Evolutionary conservation across 2,113 vertebrate species (phyloP), one percentile per base, ranked within the genome.

Genomic region (Acanthisitta chloris): DNA sequence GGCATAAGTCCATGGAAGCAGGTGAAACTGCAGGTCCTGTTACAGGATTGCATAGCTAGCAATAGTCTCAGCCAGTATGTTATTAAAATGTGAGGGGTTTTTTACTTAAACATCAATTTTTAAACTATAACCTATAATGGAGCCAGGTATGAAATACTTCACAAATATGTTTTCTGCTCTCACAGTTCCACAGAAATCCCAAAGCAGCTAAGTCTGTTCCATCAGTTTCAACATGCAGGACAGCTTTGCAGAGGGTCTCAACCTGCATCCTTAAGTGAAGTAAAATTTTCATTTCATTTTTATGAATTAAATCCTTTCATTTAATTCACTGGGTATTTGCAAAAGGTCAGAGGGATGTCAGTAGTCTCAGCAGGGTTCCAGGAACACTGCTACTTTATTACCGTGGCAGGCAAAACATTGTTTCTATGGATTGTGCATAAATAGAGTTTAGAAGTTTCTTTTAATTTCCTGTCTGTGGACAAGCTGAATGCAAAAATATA

Each of bases 381-480:
- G 82, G 40, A 94, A 74, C 17, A 51, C 33, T 8, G 67, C 71
- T 66, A 14, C 74, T 92, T 96, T 87, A 89, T 96, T 94, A 94
- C 70, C 1, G 4, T 48, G 62, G 57, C 65, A 87, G 72, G 66
- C 31, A 72, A 64, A 84, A 87, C 23, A 33, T 91, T 79, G 92
- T 92, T 96, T 92, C 81, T 91, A 87, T 89, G 84, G 73, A 79
- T 71, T 81, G 64, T 81, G 81, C 86, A 89, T 91, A 88, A 94
- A 84, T 15, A 65, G 43, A 24, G 33, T 21, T 86, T 33, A 64
- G 78, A 86, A 54, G 25, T 42, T 57, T 62, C 64, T 90, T 95
- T 96, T 95, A 97, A 96, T 96, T 92, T 96, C 96, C 96, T 97
- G 95, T 84, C 73, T 59, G 61, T 45, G 52, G 91, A 84, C 77